Conservation (phyloP, 2,113 vertebrate species). For the Festucalex cinctus region DNA sequence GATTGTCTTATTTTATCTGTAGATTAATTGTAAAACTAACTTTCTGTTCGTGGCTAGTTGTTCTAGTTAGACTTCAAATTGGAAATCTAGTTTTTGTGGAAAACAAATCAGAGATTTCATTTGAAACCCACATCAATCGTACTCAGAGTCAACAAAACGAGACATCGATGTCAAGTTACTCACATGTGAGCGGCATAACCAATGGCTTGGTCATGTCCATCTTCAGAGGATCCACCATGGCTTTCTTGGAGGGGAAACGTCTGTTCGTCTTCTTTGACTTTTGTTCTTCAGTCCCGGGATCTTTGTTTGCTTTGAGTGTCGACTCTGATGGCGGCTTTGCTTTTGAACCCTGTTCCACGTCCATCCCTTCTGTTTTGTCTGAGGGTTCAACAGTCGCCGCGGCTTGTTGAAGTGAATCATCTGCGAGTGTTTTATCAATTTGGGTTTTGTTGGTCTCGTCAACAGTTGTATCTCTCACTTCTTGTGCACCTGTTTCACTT, state of each 20-base stretch:
- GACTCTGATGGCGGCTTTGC: not conserved
- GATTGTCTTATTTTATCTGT: too few relatives aligned
- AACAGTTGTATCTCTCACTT: not conserved
- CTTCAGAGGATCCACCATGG: slow-evolving; percentile 71
- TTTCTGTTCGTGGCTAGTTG: too few relatives aligned
- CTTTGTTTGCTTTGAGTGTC: not conserved
- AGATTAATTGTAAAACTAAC: too few relatives aligned
- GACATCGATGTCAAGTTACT: slow-evolving; percentile 40
- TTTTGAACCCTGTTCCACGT: slow-evolving; percentile 17
- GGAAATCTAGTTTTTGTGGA: too few relatives aligned
- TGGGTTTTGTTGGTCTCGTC: slow-evolving; percentile 11
- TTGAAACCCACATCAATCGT: not conserved
- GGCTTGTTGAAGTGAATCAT: not conserved
- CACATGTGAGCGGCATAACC: slow-evolving; percentile 66
- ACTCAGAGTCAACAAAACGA: not conserved
- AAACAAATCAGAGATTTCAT: too few relatives aligned
- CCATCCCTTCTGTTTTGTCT: not conserved
- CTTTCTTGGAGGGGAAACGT: slow-evolving; percentile 60
- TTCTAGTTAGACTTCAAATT: too few relatives aligned
- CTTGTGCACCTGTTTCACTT: slow-evolving; percentile 9
- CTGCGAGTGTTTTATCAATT: slow-evolving; percentile 14
- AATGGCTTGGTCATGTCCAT: slow-evolving; percentile 67
- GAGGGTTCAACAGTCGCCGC: slow-evolving; percentile 8
- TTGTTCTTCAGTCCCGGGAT: slow-evolving; percentile 2
- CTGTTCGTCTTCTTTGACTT: slow-evolving; percentile 28